These are phyloP conservation scores for Escarpia spicata DNA, from an alignment of 2,888 invertebrate species.

Conservation along the genomic window DNA sequence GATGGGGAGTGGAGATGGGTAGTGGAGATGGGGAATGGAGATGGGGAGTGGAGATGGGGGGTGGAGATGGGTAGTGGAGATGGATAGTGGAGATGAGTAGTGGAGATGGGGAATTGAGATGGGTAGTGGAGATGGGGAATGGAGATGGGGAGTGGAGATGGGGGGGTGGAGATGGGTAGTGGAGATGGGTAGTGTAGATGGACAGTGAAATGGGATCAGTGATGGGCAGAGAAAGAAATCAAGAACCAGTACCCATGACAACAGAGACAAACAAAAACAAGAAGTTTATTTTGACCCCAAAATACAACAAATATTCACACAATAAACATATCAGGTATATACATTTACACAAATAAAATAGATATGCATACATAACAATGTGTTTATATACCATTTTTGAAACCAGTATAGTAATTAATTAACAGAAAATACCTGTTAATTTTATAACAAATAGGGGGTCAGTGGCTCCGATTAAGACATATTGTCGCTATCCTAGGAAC, in stretches of 20 bases:
- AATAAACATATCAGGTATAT: too few species aligned
- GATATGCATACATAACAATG: too few species aligned
- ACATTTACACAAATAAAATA: too few species aligned
- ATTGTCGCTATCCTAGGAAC: too few species aligned
- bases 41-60: background rate
- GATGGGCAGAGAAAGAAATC: background rate
- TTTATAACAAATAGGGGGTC: too few species aligned
- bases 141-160: slow-evolving; percentile 19
- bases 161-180: background rate
- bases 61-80: background rate
- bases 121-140: background rate
- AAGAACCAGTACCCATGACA: background rate
- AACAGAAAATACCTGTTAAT: too few species aligned
- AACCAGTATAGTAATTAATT: too few species aligned
- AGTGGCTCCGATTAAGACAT: too few species aligned
- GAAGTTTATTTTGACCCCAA: too few species aligned
- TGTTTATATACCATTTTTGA: too few species aligned
- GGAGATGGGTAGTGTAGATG: background rate
- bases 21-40: background rate
- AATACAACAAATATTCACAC: too few species aligned
- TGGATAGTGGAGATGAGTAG: background rate
- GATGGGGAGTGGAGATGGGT: background rate
- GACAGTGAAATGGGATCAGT: background rate
- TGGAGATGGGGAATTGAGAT: background rate
- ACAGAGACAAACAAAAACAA: too few species aligned